A percentile compares a stretch with the other conserved stretches of the same genome.
These are phyloP conservation scores for Acyrthosiphon pisum DNA, from an alignment of 1,140 invertebrate species.

Conservation along the genomic window DNA sequence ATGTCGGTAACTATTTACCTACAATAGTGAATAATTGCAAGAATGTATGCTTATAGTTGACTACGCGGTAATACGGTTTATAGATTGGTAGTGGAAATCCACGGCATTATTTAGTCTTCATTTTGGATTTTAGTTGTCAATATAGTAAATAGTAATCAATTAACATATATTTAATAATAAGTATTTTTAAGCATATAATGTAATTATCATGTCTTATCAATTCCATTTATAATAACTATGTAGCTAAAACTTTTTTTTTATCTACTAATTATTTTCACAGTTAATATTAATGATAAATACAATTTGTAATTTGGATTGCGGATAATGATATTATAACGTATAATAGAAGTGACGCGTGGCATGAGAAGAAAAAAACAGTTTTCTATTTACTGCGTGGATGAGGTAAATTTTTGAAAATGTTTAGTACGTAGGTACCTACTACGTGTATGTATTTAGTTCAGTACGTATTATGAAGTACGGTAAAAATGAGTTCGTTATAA, in stretches of 20 bases:
- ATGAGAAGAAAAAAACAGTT: background rate
- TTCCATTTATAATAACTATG: too few species aligned
- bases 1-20: background rate
- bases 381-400: background rate
- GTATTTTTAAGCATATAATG: background rate
- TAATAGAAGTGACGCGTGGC: background rate
- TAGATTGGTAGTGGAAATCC: background rate
- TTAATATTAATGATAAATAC: background rate
- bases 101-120: background rate
- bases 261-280: background rate
- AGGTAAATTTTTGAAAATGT: background rate
- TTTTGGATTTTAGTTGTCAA: background rate
- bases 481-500: background rate
- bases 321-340: background rate
- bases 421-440: background rate
- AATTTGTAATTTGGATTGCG: background rate
- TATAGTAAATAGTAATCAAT: background rate
- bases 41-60: too few species aligned
- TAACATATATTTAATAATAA: too few species aligned
- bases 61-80: too few species aligned
- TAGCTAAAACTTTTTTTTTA: background rate
- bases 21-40: too few species aligned
- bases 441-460: background rate
- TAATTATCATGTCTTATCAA: background rate
- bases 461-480: background rate